Conservation (phyloP, 2,113 vertebrate species). For the Gavialis gangeticus region DNA sequence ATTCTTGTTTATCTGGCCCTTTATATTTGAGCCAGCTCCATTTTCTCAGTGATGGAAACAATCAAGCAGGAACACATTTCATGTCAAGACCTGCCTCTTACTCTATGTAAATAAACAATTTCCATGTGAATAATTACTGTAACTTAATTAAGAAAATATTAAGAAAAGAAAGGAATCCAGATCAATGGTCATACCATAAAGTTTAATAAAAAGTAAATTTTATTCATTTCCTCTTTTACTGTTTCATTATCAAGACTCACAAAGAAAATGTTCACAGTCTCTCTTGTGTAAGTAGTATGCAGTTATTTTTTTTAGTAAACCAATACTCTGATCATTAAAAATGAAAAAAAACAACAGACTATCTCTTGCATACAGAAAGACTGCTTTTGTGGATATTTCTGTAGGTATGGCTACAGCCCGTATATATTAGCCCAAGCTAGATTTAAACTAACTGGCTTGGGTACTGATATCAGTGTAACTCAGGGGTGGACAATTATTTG, state of each 20-base stretch:
- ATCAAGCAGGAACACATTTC: neutral
- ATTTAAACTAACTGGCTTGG: neutral
- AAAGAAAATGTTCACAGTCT: neutral
- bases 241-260: neutral
- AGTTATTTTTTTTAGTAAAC: neutral
- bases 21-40: neutral
- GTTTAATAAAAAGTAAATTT: neutral
- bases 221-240: neutral
- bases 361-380: no score
- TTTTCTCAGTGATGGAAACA: neutral
- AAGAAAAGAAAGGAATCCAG: neutral
- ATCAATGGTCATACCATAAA: neutral
- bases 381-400: neutral
- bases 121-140: fast-evolving
- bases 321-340: neutral
- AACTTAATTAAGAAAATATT: neutral
- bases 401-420: neutral
- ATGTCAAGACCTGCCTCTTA: neutral
- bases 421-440: neutral
- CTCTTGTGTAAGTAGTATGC: neutral
- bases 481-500: neutral
- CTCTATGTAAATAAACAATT: neutral
- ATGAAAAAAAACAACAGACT: neutral
- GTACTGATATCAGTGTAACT: neutral
- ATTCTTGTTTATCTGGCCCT: neutral